Evolutionary conservation across 2,113 vertebrate species (phyloP), one percentile per base, ranked within the genome.

Genomic region (Coreoperca whiteheadi): DNA sequence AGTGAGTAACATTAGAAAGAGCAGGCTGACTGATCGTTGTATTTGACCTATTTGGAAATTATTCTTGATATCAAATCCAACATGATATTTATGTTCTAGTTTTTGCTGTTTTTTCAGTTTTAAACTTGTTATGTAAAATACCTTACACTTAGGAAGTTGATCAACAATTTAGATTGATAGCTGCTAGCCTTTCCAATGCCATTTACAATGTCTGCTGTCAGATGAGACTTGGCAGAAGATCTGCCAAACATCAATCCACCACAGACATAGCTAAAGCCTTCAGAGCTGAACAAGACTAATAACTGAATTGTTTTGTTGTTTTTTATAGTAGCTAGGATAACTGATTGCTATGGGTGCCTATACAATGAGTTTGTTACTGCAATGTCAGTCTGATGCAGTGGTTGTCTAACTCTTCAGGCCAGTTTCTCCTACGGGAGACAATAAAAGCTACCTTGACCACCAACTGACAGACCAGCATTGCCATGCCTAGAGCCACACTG

Each of bases 1-100:
- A 77, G 60, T 54, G 71, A 84, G 74, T 65, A 79, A 87, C 64
- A 56, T 81, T 54, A 84, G 81, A 78, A 59, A 75, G 30, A 76
- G 74, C 43, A 69, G 39, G 53, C 67, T 66, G 63, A 78, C 67
- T 65, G 66, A 76, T 39, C 37, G 15, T 43, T 71, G 43, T 28
- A 30, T 54, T 73, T 83, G 2, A 75, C 30, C 64, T 25, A 73
- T 65, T 69, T 68, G 21, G 60, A 82, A 83, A 86, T 63, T 54
- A 80, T 68, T 50, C 32, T 56, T 41, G 3, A 76, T 43, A 30
- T 74, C 5, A 54, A 74, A 84, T 34, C 57, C 28, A 79, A 28
- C 5, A 41, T 23, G 25, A 64, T 51, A 12, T 43, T 43, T n/a
- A 63, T 71, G 25, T 63, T 48, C 9, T 25, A 23, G 16, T 46